Percentiles rank a stretch among this genome's conserved stretches.
Evolutionary conservation across 1,140 invertebrate genomes (phyloP).

Genomic region (Phthorimaea operculella): DNA sequence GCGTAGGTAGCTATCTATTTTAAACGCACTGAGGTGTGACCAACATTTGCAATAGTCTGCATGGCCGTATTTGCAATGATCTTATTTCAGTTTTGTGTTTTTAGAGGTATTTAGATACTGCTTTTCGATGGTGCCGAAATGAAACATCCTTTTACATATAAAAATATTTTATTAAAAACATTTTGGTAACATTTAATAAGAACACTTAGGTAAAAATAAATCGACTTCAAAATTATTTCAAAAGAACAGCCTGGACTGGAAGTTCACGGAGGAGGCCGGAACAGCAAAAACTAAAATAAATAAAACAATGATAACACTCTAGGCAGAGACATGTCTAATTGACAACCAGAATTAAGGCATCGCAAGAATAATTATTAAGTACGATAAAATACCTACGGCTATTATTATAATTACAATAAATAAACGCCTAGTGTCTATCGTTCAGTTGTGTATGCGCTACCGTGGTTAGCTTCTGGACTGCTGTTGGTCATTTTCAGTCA

Average conservation of each 20-base stretch:
- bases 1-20: background rate
- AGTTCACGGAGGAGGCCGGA: slow-evolving; percentile 68
- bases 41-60: background rate
- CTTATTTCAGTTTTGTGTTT: background rate
- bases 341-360: slow-evolving; percentile 71
- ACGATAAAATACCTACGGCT: slow-evolving; percentile 69
- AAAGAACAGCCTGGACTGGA: slow-evolving; percentile 69
- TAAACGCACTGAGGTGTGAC: background rate
- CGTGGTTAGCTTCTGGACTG: slow-evolving; percentile 15
- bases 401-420: slow-evolving; percentile 69
- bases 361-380: slow-evolving; percentile 70
- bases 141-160: slow-evolving; percentile 64
- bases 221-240: slow-evolving; percentile 69
- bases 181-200: slow-evolving; percentile 72
- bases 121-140: too few species aligned
- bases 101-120: too few species aligned
- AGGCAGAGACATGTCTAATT: slow-evolving; percentile 69
- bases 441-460: slow-evolving; percentile 36
- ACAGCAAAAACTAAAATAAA: slow-evolving; percentile 67
- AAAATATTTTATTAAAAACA: slow-evolving; percentile 72
- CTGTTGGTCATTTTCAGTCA: background rate
- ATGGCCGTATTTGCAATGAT: too few species aligned
- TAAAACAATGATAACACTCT: slow-evolving; percentile 67
- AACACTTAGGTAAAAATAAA: slow-evolving; percentile 72
- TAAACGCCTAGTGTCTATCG: slow-evolving; percentile 64